These are phyloP conservation scores for Tribolium freemani DNA, from an alignment of 2,888 invertebrate species.

Conservation along the genomic window DNA sequence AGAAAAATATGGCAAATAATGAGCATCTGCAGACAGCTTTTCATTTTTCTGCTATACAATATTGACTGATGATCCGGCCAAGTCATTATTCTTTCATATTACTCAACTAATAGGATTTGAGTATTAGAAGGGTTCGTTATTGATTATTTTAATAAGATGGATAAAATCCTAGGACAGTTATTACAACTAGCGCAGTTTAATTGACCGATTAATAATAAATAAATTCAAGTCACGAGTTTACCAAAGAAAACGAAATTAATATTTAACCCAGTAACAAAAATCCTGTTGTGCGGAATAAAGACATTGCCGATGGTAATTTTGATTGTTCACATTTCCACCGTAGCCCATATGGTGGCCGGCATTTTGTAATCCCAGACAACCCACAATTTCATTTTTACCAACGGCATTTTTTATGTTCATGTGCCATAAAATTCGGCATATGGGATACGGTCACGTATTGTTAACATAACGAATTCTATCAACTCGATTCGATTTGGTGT, in stretches of 20 bases:
- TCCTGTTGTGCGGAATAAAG: background rate
- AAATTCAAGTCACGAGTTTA: background rate
- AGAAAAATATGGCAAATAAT: constrained; percentile 15
- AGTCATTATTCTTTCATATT: constrained; percentile 25
- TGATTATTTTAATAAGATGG: constrained; percentile 1
- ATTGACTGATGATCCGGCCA: constrained; percentile 19
- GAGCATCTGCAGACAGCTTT: background rate
- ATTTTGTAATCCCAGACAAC: constrained; percentile 44
- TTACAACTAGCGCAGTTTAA: constrained; percentile 5
- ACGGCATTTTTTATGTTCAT: constrained; percentile 60
- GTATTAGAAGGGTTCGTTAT: constrained; percentile 10
- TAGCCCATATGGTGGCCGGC: constrained; percentile 49
- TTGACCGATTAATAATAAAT: background rate
- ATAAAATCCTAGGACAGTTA: background rate
- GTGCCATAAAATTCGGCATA: constrained; percentile 58
- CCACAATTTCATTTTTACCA: constrained; percentile 58
- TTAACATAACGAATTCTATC: constrained; percentile 52
- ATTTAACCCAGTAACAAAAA: background rate
- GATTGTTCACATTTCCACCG: constrained; percentile 23
- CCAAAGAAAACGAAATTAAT: background rate
- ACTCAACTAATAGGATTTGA: constrained; percentile 13
- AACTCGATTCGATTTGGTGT: constrained; percentile 38
- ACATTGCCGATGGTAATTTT: background rate
- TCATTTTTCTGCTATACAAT: constrained; percentile 3
- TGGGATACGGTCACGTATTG: constrained; percentile 61